Evolutionary conservation across 2,888 invertebrate genomes (phyloP).

Genomic region (Xanthorhoe spadicearia): DNA sequence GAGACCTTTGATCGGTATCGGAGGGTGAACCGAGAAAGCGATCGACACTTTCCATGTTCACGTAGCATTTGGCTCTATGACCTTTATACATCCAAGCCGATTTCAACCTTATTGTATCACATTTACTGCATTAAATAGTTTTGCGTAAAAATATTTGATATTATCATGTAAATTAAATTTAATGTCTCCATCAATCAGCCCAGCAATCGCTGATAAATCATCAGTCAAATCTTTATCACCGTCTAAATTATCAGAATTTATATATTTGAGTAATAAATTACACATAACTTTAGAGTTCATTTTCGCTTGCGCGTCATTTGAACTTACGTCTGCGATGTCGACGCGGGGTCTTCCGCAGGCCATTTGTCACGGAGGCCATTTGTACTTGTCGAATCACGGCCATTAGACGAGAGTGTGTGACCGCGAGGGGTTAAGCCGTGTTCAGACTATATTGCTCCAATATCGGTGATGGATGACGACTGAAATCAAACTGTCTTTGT

Average conservation of each 20-base stretch:
- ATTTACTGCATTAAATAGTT: conserved; percentile 27
- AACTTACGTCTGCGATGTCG: conserved; percentile 72
- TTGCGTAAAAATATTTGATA: conserved; percentile 14
- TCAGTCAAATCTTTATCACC: conserved; percentile 38
- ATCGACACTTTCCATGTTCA: conserved; percentile 69
- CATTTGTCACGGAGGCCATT: conserved; percentile 85
- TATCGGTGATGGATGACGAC: conserved; percentile 58
- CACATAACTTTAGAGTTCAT: conserved; percentile 63
- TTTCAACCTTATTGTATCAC: conserved; percentile 54
- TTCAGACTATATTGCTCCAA: conserved; percentile 65
- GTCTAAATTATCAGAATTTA: conserved; percentile 38
- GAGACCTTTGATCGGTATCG: conserved; percentile 74
- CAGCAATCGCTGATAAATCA: conserved; percentile 38
- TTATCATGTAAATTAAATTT: conserved; percentile 32
- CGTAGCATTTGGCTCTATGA: conserved; percentile 65
- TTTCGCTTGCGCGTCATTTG: conserved; percentile 69
- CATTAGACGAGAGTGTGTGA: conserved; percentile 84
- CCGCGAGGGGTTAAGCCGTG: conserved; percentile 76
- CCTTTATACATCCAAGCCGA: conserved; percentile 45
- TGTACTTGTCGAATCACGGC: conserved; percentile 86
- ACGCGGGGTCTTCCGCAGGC: conserved; percentile 78
- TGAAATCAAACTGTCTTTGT: conserved; percentile 42
- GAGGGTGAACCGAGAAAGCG: conserved; percentile 71
- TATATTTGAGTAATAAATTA: conserved; percentile 40
- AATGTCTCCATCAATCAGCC: conserved; percentile 40